Base-by-base conservation (phyloP, 2,113 vertebrate species). In the Fukomys damarensis region DNA sequence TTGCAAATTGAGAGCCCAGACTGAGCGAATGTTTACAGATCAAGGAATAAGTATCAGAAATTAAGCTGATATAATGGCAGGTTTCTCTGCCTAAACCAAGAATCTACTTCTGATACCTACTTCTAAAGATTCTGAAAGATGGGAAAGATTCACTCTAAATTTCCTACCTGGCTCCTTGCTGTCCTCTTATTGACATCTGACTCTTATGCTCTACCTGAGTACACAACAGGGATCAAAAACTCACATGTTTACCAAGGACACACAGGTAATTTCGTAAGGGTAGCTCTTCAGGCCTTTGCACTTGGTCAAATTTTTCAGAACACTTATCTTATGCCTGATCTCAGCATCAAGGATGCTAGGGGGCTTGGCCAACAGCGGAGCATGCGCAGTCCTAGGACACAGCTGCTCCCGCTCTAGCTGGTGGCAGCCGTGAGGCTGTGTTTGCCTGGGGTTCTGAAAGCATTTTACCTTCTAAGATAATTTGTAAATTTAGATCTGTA, bases 1-100 rank as follows among this genome's bases (percentile, higher is more conserved):
- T 96, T 94, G 46, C 63, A 97, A 97, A 95, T 1, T 68, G 41
- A 24, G 41, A 98, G 88, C 89, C 86, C 93, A 93, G 91, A 79
- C 49, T 54, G 16, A 97, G 97, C 85, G 94, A 97, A 74, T 61
- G 41, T 93, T 97, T 84, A 80, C 9, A 97, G 66, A 82, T 38
- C 65, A 66, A 86, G 96, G 61, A 38, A 95, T 46, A 96, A 68
- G 41, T 35, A 54, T 58, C n/a, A 93, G 72, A 96, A 92, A 97
- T 97, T 82, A 72, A 96, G 74, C 28, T 28, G 35, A 63, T 19
- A 59, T 61, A 87, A 89, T 52, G 54, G 46, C 91, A 58, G 0
- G 10, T 59, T 0, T 0, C 20, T 86, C 41, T 89, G 30, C 0
- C 56, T 38, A 93, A 84, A 86, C 19, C 68, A 85, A 86, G 61